phyloP scores from a whole-genome alignment of 2,113 vertebrate species.

The Eubucco bourcierii region DNA sequence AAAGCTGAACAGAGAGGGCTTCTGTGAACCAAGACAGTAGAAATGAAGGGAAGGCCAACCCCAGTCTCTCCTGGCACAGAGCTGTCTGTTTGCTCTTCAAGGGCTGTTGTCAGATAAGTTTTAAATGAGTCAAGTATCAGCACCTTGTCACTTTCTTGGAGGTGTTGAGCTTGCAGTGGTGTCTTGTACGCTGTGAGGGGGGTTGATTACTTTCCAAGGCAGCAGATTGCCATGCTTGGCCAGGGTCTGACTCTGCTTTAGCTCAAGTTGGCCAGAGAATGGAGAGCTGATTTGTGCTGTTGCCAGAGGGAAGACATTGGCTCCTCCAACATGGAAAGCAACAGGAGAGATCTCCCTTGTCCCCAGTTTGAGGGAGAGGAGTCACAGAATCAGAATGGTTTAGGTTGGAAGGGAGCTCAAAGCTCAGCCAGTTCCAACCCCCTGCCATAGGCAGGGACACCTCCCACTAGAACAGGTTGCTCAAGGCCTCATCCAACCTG shows the following conservation, averaged over 20 bases:
- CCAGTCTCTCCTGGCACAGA: background rate
- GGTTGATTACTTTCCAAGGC: background rate
- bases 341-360: background rate
- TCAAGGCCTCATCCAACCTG: too few species aligned
- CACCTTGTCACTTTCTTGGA: background rate
- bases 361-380: background rate
- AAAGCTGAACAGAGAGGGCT: background rate
- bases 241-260: background rate
- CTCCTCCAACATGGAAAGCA: background rate
- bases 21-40: background rate
- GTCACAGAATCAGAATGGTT: too few species aligned
- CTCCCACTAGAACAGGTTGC: too few species aligned
- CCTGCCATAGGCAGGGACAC: too few species aligned
- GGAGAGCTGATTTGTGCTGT: background rate
- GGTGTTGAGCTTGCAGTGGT: background rate
- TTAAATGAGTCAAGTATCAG: background rate
- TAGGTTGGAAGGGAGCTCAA: too few species aligned
- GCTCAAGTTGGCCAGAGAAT: background rate
- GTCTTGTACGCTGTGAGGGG: background rate
- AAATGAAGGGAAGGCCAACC: background rate
- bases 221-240: background rate
- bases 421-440: too few species aligned
- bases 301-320: background rate
- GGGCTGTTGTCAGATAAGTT: background rate
- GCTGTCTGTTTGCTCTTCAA: background rate